Percentiles rank a stretch among this genome's conserved stretches.
Evolutionary conservation across 2,113 vertebrate species (phyloP).

Genomic region (Erpornis zantholeuca): DNA sequence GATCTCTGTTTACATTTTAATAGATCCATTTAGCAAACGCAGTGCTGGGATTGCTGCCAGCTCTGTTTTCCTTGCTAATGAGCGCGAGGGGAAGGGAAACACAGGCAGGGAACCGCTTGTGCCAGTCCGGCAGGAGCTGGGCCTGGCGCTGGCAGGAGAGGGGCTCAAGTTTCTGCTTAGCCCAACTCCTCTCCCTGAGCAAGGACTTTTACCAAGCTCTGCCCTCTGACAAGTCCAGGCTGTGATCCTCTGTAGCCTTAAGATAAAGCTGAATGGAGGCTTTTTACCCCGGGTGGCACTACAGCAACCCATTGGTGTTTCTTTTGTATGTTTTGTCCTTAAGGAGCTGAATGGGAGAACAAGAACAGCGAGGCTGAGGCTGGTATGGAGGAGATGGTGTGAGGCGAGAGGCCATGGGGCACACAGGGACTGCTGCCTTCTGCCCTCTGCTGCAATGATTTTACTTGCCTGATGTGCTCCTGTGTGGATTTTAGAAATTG

Average conservation of each 20-base stretch:
- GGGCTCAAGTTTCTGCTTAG: not conserved
- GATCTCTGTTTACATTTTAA: slow-evolving; percentile 22
- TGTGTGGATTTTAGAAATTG: not conserved
- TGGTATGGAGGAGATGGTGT: not conserved
- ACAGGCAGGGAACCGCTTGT: not conserved
- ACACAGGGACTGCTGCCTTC: not conserved
- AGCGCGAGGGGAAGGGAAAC: not conserved
- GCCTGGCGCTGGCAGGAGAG: accelerated
- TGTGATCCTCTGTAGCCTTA: not conserved
- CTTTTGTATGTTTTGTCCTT: not conserved
- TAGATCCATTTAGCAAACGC: not conserved
- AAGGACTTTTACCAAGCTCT: not conserved
- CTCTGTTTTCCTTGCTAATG: not conserved
- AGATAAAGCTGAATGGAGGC: not conserved
- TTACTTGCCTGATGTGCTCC: not conserved
- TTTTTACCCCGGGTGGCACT: not conserved
- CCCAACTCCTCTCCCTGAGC: not conserved
- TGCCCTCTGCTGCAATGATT: not conserved
- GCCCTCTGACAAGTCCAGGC: not conserved
- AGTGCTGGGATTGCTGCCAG: not conserved
- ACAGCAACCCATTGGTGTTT: not conserved
- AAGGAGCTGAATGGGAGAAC: not conserved
- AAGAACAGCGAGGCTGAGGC: not conserved
- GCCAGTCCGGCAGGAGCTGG: not conserved
- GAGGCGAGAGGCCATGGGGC: not conserved